phyloP scores from a whole-genome alignment of 2,797 vertebrate species.

The Neosilurus mollespiculum region DNA sequence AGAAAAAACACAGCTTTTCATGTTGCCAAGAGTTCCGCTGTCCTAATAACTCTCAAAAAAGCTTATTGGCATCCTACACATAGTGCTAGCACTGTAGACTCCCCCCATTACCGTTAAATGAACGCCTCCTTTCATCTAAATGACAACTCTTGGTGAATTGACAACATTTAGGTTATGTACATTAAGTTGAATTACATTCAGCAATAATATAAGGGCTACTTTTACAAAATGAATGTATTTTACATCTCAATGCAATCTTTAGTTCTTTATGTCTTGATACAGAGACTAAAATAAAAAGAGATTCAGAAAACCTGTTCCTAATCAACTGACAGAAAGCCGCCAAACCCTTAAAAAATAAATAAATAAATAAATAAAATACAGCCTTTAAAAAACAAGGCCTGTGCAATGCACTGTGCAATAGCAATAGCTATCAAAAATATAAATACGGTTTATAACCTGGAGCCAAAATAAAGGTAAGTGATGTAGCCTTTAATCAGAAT shows the following conservation, averaged over 20 bases:
- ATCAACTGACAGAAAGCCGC: background rate
- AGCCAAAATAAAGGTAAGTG: conserved; percentile 4
- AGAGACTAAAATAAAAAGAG: background rate
- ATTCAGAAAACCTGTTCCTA: background rate
- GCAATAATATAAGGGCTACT: background rate
- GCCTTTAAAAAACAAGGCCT: background rate
- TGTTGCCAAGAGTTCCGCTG: background rate
- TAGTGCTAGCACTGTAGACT: background rate
- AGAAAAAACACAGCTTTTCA: background rate
- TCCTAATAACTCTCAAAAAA: background rate
- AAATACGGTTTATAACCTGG: conserved; percentile 6
- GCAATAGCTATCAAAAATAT: conserved; percentile 6
- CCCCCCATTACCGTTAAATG: background rate
- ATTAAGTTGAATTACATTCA: background rate
- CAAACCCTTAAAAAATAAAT: background rate
- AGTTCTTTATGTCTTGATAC: background rate
- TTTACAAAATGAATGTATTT: no score
- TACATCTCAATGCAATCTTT: no score
- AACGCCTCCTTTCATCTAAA: background rate
- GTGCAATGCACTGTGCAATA: background rate
- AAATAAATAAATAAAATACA: background rate
- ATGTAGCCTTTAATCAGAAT: background rate
- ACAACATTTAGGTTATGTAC: background rate
- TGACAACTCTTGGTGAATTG: background rate
- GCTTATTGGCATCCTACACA: background rate